Evolutionary conservation across 2,888 invertebrate genomes (phyloP).

Genomic region (Endotricha flammealis): DNA sequence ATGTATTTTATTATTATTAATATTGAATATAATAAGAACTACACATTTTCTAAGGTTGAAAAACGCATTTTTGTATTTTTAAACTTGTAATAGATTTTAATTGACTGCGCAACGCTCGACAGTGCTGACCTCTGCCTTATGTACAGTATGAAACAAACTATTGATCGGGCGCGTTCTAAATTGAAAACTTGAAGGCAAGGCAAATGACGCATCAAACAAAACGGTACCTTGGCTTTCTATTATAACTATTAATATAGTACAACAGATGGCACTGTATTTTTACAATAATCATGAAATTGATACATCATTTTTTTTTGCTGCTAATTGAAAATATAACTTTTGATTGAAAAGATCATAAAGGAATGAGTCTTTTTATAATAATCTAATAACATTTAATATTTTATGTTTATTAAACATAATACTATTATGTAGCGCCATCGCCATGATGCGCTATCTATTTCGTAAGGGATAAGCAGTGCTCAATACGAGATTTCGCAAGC

Average conservation of each 20-base stretch:
- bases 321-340: too few species aligned
- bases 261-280: slow-evolving; percentile 47
- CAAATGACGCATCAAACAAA: slow-evolving; percentile 35
- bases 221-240: slow-evolving; percentile 35
- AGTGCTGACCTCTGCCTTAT: slow-evolving; percentile 55
- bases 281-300: too few species aligned
- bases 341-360: too few species aligned
- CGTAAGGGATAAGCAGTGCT: too few species aligned
- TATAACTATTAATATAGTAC: slow-evolving; percentile 34
- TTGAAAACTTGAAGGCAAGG: slow-evolving; percentile 28
- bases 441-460: too few species aligned
- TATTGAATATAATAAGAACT: not conserved
- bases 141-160: slow-evolving; percentile 28
- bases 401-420: too few species aligned
- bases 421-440: too few species aligned
- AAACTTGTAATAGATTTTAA: slow-evolving; percentile 3
- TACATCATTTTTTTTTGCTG: too few species aligned
- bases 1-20: not conserved
- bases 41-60: not conserved
- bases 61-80: slow-evolving; percentile 4
- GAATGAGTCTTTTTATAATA: too few species aligned
- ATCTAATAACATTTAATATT: too few species aligned
- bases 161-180: slow-evolving; percentile 57
- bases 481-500: too few species aligned
- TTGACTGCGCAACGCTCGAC: slow-evolving; percentile 26